phyloP scores from a whole-genome alignment of 2,888 invertebrate genomes.

The Pandemis heparana region DNA sequence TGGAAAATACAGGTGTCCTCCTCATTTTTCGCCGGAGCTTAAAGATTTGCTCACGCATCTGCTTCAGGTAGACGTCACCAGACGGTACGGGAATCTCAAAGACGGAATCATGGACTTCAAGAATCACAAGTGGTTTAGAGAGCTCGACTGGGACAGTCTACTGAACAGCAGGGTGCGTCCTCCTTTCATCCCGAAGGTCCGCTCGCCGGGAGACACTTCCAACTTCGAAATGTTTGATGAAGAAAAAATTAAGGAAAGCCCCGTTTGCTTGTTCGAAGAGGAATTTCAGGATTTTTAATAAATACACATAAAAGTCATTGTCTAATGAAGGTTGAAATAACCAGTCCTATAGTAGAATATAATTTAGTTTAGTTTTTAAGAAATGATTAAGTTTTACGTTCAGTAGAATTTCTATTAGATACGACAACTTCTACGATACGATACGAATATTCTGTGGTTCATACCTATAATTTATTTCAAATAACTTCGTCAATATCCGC shows the following conservation, averaged over 20 bases:
- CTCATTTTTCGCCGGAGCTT: slow-evolving; percentile 91
- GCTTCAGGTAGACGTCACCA: slow-evolving; percentile 85
- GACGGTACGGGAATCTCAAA: slow-evolving; percentile 94
- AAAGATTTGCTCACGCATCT: slow-evolving; percentile 93
- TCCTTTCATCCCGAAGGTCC: slow-evolving; percentile 87
- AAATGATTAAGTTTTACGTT: slow-evolving; percentile 35
- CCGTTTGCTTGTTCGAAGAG: slow-evolving; percentile 84
- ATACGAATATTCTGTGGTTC: neutral
- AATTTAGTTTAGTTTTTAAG: slow-evolving; percentile 34
- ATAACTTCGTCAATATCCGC: neutral
- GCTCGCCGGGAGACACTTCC: slow-evolving; percentile 87
- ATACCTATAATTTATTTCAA: slow-evolving; percentile 12
- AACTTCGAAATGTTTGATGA: slow-evolving; percentile 90
- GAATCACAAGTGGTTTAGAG: slow-evolving; percentile 95
- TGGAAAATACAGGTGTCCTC: slow-evolving; percentile 94
- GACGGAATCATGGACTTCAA: slow-evolving; percentile 96
- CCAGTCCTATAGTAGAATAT: slow-evolving; percentile 14
- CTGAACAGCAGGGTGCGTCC: slow-evolving; percentile 90
- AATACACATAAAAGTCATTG: slow-evolving; percentile 40
- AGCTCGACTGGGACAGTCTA: slow-evolving; percentile 94
- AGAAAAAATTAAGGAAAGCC: slow-evolving; percentile 80
- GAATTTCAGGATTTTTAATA: slow-evolving; percentile 89
- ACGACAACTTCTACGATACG: neutral
- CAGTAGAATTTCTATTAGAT: slow-evolving; percentile 1
- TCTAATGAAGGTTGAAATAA: slow-evolving; percentile 24